These are phyloP conservation scores for Anhinga rufa DNA, from an alignment of 2,113 vertebrate species.

Conservation along the genomic window DNA sequence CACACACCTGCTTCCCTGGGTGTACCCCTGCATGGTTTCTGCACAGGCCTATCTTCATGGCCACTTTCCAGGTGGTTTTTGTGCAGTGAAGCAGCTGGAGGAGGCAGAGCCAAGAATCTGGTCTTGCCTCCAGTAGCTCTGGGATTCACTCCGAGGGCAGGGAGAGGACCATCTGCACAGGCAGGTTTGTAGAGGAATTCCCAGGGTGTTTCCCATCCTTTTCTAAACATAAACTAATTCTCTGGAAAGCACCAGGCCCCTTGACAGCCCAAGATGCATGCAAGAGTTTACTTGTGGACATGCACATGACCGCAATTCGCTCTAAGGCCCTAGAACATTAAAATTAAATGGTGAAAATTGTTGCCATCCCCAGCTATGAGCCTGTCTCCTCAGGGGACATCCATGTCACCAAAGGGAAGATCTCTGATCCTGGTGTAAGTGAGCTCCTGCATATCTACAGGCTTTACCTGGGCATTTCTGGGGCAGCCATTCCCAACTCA, in stretches of 20 bases:
- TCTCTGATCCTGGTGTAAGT: neutral
- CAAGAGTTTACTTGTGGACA: neutral
- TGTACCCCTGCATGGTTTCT: neutral
- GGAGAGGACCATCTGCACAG: conserved; percentile 56
- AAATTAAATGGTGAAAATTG: neutral
- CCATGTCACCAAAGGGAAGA: neutral
- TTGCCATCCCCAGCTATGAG: neutral
- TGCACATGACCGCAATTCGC: neutral
- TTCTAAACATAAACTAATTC: conserved; percentile 9
- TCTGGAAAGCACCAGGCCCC: conserved; percentile 28
- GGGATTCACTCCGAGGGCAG: conserved; percentile 26
- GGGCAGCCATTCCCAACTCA: neutral
- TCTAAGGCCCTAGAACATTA: neutral
- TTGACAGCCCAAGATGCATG: neutral
- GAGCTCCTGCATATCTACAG: neutral
- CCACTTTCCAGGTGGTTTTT: conserved; percentile 51
- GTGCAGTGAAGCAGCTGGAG: neutral
- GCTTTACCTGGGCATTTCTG: neutral
- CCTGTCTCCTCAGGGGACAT: neutral
- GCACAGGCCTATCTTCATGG: conserved; percentile 31
- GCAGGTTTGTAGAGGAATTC: conserved; percentile 47
- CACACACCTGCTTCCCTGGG: neutral
- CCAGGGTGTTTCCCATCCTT: conserved; percentile 43
- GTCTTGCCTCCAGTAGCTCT: neutral
- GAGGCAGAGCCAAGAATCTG: conserved; percentile 31